A percentile compares a stretch with the other conserved stretches of the same genome.
Conservation (phyloP, 2,888 invertebrate genomes). For the Stomorhina lunata region DNA sequence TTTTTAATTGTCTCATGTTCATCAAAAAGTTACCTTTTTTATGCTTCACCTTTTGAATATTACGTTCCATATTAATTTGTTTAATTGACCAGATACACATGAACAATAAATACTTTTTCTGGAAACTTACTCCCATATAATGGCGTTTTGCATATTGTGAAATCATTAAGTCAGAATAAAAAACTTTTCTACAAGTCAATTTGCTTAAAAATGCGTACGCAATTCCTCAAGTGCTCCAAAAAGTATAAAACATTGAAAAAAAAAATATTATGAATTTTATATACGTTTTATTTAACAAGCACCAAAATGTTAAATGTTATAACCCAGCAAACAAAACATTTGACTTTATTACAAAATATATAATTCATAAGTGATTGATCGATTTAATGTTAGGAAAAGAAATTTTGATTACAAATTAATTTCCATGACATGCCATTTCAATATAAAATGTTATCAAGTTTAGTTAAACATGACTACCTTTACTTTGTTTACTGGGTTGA, state of each 20-base stretch:
- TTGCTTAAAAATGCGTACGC: slow-evolving; percentile 59
- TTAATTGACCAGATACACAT: slow-evolving; percentile 60
- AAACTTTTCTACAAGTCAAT: slow-evolving; percentile 60
- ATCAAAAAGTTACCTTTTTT: too few species aligned
- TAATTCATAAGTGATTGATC: too few species aligned
- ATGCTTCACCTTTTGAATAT: too few species aligned
- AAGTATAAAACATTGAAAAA: slow-evolving; percentile 30
- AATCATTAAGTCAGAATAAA: slow-evolving; percentile 53
- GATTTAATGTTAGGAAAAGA: too few species aligned
- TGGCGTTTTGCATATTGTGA: neutral
- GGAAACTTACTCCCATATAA: neutral
- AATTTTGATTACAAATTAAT: too few species aligned
- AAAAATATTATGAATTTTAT: slow-evolving; percentile 5
- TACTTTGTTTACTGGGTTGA: too few species aligned
- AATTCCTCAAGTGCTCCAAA: slow-evolving; percentile 47
- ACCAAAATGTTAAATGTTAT: slow-evolving; percentile 28
- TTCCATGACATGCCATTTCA: too few species aligned
- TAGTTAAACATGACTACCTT: too few species aligned
- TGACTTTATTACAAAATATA: neutral
- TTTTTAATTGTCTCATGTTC: too few species aligned
- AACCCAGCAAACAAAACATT: neutral
- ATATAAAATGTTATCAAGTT: too few species aligned
- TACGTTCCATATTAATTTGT: slow-evolving; percentile 30
- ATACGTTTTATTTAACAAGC: slow-evolving; percentile 26
- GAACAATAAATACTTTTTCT: slow-evolving; percentile 21